Evolutionary conservation across 2,113 vertebrate genomes (phyloP).

Genomic region (Cinclus cinclus): DNA sequence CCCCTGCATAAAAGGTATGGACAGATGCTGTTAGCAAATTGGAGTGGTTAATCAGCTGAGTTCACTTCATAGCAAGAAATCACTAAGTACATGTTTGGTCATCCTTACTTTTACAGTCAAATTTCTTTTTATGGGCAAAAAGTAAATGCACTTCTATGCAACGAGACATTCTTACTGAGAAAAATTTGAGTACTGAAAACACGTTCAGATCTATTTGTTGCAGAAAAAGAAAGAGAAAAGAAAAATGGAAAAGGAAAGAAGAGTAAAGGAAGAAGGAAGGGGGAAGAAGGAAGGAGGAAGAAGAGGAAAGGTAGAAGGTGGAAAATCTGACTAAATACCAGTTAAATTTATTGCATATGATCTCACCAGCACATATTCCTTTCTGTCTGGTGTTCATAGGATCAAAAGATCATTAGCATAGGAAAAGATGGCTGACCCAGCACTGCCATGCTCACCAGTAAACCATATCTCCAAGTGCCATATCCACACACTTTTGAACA

Average conservation of each 20-base stretch:
- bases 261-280: neutral
- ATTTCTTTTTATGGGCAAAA: neutral
- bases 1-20: neutral
- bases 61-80: neutral
- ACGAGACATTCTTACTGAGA: neutral
- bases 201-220: neutral
- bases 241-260: too few relatives aligned
- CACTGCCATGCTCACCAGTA: neutral
- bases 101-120: neutral
- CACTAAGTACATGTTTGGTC: neutral
- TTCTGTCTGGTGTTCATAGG: neutral
- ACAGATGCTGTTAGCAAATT: neutral
- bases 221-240: neutral
- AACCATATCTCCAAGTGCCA: neutral
- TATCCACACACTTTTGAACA: neutral
- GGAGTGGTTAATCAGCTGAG: neutral
- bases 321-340: neutral
- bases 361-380: accelerated
- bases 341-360: neutral
- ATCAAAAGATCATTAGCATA: neutral
- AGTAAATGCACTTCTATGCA: neutral
- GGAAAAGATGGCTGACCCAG: neutral
- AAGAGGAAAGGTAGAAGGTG: neutral
- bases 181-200: neutral
- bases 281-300: neutral